Conservation (phyloP, 2,888 invertebrate species). For the Schizotus pectinicornis region DNA sequence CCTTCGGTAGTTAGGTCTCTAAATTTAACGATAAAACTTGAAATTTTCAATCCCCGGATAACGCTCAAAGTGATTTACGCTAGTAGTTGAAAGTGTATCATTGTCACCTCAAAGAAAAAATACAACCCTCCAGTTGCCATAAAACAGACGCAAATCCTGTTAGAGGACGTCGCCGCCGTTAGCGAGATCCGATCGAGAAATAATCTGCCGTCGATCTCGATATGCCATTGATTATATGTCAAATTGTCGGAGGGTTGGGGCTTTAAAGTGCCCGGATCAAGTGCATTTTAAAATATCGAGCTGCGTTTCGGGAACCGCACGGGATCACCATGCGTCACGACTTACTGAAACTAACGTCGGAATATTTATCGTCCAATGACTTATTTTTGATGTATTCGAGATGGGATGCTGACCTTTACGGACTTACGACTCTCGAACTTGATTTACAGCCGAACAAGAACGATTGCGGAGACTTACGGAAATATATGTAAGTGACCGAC, state of each 20-base stretch:
- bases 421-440: slow-evolving; percentile 9
- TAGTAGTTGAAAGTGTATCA: too few species aligned
- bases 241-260: slow-evolving; percentile 26
- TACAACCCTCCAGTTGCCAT: too few species aligned
- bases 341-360: slow-evolving; percentile 30
- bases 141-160: too few species aligned
- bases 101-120: too few species aligned
- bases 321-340: slow-evolving; percentile 34
- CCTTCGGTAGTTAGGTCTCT: too few species aligned
- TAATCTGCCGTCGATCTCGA: slow-evolving; percentile 24
- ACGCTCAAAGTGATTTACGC: too few species aligned
- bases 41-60: too few species aligned
- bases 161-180: too few species aligned
- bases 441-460: slow-evolving; percentile 18
- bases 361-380: slow-evolving; percentile 14
- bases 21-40: too few species aligned
- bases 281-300: slow-evolving; percentile 35
- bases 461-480: slow-evolving; percentile 21
- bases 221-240: slow-evolving; percentile 36
- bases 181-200: not conserved
- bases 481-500: slow-evolving; percentile 15
- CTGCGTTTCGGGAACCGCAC: slow-evolving; percentile 27
- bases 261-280: slow-evolving; percentile 36
- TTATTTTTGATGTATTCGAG: slow-evolving; percentile 11
- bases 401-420: not conserved